Conservation (phyloP, 2,797 vertebrate genomes). For the Sphenopsis melanotis region DNA sequence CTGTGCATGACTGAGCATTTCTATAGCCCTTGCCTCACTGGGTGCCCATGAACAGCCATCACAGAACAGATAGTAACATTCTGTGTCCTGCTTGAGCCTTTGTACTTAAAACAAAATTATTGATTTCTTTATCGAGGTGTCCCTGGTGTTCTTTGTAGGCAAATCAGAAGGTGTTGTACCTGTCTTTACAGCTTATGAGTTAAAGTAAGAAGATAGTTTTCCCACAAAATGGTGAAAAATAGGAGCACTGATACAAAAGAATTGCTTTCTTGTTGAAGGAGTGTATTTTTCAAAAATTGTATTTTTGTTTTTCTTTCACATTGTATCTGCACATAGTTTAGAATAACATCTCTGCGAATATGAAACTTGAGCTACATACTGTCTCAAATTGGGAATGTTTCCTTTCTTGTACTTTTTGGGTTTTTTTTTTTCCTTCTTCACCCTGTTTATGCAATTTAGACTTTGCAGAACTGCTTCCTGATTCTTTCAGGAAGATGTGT, state of each 20-base stretch:
- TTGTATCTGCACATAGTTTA: not conserved
- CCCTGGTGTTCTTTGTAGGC: not conserved
- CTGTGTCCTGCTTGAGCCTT: not conserved
- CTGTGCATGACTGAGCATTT: not conserved
- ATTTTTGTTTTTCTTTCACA: not conserved
- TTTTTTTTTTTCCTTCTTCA: not conserved
- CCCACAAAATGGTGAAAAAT: not conserved
- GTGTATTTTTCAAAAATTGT: not conserved
- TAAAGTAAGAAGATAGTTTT: not conserved
- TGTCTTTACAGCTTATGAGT: not conserved
- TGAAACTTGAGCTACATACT: not conserved
- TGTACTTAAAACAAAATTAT: not conserved
- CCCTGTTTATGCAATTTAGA: not conserved
- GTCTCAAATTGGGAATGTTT: not conserved
- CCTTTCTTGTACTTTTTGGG: not conserved
- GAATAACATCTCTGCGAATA: not conserved
- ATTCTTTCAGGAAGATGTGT: not conserved
- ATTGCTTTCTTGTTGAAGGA: not conserved
- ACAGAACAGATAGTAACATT: not conserved
- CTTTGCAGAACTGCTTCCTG: not conserved
- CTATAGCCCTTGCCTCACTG: accelerated
- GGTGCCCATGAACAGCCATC: not conserved
- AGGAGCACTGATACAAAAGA: not conserved
- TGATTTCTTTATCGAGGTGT: not conserved
- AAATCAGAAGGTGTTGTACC: not conserved